Base-by-base conservation (phyloP, 92 coral and sea anemone genomes). In the Heteractis magnifica region DNA sequence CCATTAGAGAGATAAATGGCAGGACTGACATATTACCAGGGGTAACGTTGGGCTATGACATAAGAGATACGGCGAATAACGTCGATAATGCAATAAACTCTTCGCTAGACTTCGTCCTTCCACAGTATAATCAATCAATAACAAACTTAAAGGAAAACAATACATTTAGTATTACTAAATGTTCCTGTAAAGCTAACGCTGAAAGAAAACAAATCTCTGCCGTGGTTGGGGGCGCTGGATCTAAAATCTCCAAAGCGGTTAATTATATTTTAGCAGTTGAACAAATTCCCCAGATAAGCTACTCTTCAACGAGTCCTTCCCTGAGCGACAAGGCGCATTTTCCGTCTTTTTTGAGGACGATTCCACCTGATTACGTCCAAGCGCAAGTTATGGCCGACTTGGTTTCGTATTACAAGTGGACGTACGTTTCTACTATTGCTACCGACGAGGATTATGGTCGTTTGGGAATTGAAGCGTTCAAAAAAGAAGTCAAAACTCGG, bases 391-490 rank as follows among this genome's bases (percentile, higher is more conserved):
- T 97, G 97, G 98, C 97, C 0, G 98, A 97, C 21, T 50, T 97
- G 49, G 92, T 89, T 12, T 70, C 91, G 7, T 79, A 78, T 52
- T 97, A 75, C 64, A 78, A 82, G 49, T 97, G 99, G 99, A 79
- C 88, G 7, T 97, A 94, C 72, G 99, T 97, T 4, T 93, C 99
- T 3, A 91, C 98, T 0, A 80, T 97, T 4, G 98, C 99, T 0
- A 97, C 99, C 2, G 99, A 97, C 74, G 99, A 97, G 49, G 98
- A 87, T 51, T 97, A 97, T 58, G 99, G 99, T 4, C 87, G 99
- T 3, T 85, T 91, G 18, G 99, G 99, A 8, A 90, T 94, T 79
- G 94, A 89, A 23, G 94, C 98, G 6, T 97, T 97, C 56, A 94
- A 97, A 77, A 82, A 91, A 73, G 98, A 92, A 78, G 88, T 93